phyloP scores from a whole-genome alignment of 2,113 vertebrate species.

The Jacana jacana region DNA sequence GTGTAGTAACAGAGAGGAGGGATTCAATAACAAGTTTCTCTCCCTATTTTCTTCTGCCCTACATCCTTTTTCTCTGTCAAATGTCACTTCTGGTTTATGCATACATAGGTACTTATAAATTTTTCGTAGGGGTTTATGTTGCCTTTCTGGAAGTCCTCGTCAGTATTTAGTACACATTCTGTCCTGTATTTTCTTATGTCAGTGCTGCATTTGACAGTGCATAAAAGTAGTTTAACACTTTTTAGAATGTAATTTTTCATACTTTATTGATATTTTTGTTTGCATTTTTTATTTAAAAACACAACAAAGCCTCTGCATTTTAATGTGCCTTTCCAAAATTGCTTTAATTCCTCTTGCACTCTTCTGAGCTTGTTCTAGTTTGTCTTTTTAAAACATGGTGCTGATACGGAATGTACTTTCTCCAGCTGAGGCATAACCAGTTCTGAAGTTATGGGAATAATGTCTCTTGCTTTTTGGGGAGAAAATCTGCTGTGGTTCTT shows the following conservation, averaged over 20 bases:
- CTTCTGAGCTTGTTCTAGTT: neutral
- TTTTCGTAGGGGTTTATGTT: neutral
- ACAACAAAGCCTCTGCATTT: neutral
- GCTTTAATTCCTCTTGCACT: neutral
- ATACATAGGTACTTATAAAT: neutral
- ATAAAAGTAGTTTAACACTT: neutral
- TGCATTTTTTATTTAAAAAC: neutral
- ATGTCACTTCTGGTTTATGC: neutral
- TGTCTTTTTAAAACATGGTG: neutral
- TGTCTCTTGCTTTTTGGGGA: neutral
- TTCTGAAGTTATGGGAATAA: neutral
- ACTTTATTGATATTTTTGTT: neutral
- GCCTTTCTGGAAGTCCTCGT: neutral
- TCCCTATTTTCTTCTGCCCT: neutral
- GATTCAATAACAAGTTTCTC: neutral
- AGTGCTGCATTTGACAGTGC: neutral
- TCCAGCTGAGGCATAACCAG: neutral
- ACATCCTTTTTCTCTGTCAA: neutral
- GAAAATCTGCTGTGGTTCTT: neutral
- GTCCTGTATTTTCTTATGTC: neutral
- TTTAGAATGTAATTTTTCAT: neutral
- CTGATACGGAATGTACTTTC: neutral
- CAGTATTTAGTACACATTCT: neutral
- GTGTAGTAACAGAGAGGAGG: neutral
- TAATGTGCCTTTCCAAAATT: neutral